phyloP scores from a whole-genome alignment of 2,113 vertebrate genomes.

The Aplodontia rufa region DNA sequence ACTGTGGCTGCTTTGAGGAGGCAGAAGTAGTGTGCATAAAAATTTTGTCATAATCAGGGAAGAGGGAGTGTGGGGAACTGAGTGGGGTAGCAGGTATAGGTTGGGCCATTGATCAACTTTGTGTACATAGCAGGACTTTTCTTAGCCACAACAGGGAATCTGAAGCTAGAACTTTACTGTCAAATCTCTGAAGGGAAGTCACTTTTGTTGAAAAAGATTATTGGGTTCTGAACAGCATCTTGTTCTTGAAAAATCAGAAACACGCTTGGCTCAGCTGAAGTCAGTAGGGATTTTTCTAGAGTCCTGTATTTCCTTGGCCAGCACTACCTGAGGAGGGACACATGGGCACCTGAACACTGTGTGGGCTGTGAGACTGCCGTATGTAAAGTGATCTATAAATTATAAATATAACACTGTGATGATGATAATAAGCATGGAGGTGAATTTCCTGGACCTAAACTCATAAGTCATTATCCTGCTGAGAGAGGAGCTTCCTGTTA shows the following conservation, averaged over 20 bases:
- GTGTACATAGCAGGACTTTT: not conserved
- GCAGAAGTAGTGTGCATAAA: not conserved
- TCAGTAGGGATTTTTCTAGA: not conserved
- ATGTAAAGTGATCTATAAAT: not conserved
- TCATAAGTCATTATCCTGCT: not conserved
- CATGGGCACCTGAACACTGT: not conserved
- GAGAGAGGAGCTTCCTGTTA: not conserved
- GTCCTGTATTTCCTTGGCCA: not conserved
- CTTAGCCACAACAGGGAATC: not conserved
- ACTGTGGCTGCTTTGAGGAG: not conserved
- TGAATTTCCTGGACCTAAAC: not conserved
- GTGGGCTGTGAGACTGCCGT: not conserved
- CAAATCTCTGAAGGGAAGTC: not conserved
- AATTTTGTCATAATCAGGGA: not conserved
- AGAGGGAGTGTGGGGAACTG: not conserved
- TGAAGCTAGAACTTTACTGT: not conserved
- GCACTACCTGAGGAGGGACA: not conserved
- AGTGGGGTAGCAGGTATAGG: rapidly evolving
- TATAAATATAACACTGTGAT: not conserved
- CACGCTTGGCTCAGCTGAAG: not conserved
- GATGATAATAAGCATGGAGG: not conserved
- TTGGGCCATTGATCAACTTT: not conserved
- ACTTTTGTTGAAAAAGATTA: not conserved
- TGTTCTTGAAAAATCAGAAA: not conserved
- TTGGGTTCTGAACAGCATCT: not conserved